Evolutionary conservation across 2,888 invertebrate species (phyloP).

Genomic region (Andrena dorsata): DNA sequence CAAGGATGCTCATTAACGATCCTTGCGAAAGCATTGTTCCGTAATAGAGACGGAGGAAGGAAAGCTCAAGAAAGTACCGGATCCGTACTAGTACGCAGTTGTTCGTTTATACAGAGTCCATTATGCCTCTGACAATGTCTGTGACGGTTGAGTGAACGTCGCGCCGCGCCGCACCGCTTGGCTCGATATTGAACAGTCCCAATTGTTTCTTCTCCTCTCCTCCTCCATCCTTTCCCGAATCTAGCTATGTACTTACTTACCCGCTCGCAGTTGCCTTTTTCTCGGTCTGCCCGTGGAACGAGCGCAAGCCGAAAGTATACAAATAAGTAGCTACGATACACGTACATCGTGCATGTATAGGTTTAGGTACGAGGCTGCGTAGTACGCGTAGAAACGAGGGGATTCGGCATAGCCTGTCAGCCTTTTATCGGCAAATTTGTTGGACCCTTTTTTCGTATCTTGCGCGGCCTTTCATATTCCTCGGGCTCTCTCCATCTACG

Average conservation of each 20-base stretch:
- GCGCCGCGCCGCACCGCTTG: constrained; percentile 17
- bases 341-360: no score
- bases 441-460: not conserved
- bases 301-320: not conserved
- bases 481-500: not conserved
- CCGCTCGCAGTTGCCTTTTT: not conserved
- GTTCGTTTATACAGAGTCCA: constrained; percentile 65
- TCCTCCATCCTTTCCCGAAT: not conserved
- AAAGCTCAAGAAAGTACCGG: constrained; percentile 43
- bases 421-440: constrained; percentile 15
- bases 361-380: not conserved
- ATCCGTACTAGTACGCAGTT: constrained; percentile 28
- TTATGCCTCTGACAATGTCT: constrained; percentile 65
- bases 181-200: constrained; percentile 69
- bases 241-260: not conserved
- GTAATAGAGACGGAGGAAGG: not conserved
- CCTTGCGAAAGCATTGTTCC: constrained; percentile 52
- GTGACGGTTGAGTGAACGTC: constrained; percentile 58
- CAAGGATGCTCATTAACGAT: constrained; percentile 8
- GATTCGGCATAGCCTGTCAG: constrained; percentile 15
- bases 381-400: not conserved
- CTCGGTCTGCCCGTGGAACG: not conserved
- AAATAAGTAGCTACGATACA: not conserved
- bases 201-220: constrained; percentile 42
- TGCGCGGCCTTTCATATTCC: not conserved